These are phyloP conservation scores for Dendrolimus kikuchii DNA, from an alignment of 1,140 invertebrate species.

Conservation along the genomic window DNA sequence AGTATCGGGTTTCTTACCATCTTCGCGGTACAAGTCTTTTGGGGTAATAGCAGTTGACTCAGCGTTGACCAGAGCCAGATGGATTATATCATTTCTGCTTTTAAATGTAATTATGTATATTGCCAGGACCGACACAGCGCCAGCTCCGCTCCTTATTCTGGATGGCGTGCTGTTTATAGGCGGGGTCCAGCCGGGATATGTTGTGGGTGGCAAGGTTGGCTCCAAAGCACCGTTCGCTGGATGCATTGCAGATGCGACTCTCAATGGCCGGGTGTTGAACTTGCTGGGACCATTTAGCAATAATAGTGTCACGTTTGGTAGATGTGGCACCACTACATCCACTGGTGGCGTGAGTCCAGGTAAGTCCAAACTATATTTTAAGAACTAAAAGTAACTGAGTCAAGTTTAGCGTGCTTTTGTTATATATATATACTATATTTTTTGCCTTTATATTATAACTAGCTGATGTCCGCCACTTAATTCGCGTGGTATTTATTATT, in stretches of 20 bases:
- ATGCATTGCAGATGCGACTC: conserved; percentile 89
- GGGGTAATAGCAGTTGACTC: no score
- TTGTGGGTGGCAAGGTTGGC: conserved; percentile 47
- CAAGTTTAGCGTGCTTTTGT: no score
- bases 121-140: conserved; percentile 69
- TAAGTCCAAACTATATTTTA: conserved; percentile 6
- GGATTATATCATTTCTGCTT: no score
- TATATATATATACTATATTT: background rate
- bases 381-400: no score
- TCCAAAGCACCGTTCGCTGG: conserved; percentile 78
- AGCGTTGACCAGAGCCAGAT: no score
- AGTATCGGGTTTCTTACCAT: no score
- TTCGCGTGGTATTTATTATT: no score
- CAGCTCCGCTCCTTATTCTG: conserved; percentile 74
- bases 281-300: conserved; percentile 71
- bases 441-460: background rate
- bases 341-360: conserved; percentile 47
- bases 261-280: conserved; percentile 87
- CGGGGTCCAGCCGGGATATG: conserved; percentile 79
- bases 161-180: conserved; percentile 87
- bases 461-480: background rate
- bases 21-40: no score
- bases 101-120: background rate
- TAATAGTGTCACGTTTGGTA: conserved; percentile 48
- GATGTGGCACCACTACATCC: conserved; percentile 44